Percentiles rank a stretch among this genome's conserved stretches.
Evolutionary conservation across 2,113 vertebrate species (phyloP).

Genomic region (Takifugu flavidus): DNA sequence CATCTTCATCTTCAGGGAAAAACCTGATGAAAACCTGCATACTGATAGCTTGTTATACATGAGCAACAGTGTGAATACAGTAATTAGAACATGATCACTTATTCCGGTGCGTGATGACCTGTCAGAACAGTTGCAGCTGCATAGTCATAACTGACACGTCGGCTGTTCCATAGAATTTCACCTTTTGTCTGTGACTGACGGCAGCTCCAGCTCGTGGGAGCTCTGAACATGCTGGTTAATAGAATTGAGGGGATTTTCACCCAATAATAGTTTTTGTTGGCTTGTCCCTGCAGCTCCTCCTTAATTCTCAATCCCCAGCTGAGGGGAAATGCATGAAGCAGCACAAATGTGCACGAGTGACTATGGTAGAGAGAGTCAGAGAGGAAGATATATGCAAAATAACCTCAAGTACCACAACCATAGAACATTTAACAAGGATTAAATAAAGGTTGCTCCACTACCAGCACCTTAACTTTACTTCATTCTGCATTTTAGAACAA

Average conservation of each 20-base stretch:
- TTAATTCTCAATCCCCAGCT: slow-evolving; percentile 55
- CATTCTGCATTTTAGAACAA: not conserved
- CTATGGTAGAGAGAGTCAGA: slow-evolving; percentile 22
- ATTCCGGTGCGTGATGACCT: not conserved
- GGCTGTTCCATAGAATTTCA: slow-evolving; percentile 21
- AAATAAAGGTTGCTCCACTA: too few species aligned
- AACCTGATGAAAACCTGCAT: too few species aligned
- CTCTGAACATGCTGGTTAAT: slow-evolving; percentile 25
- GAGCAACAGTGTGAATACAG: too few species aligned
- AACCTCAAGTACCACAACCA: slow-evolving; percentile 20
- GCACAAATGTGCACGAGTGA: slow-evolving; percentile 50
- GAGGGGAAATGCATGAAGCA: slow-evolving; percentile 55
- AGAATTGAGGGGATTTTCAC: slow-evolving; percentile 48
- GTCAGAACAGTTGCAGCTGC: not conserved
- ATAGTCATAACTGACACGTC: slow-evolving; percentile 20
- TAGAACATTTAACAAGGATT: not conserved
- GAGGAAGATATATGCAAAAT: slow-evolving; percentile 14
- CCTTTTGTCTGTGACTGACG: slow-evolving; percentile 40
- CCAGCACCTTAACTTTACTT: not conserved
- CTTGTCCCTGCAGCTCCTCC: slow-evolving; percentile 42
- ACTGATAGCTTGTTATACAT: too few species aligned
- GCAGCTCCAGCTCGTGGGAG: slow-evolving; percentile 21
- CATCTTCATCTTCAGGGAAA: too few species aligned
- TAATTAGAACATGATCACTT: too few species aligned
- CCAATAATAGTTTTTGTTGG: slow-evolving; percentile 47